phyloP scores from a whole-genome alignment of 2,797 vertebrate species.

The Sebastes dallii region DNA sequence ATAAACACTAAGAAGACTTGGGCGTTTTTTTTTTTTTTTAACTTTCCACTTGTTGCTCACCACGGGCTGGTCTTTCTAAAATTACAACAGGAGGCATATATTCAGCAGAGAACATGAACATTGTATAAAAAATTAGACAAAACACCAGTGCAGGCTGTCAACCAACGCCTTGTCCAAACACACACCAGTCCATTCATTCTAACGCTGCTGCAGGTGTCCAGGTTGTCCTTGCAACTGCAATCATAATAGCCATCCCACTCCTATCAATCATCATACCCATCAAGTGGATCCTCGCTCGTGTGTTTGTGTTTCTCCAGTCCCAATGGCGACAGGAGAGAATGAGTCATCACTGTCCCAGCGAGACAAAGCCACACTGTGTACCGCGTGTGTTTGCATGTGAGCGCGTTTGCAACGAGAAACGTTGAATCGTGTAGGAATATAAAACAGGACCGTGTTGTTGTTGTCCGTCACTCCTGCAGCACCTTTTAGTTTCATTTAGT shows the following conservation, averaged over 20 bases:
- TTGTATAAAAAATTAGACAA: background rate
- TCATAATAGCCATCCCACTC: constrained; percentile 41
- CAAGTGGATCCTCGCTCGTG: constrained; percentile 5
- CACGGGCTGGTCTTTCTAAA: background rate
- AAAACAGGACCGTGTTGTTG: background rate
- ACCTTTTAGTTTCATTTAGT: background rate
- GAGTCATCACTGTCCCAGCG: constrained; percentile 62
- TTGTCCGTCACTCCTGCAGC: background rate
- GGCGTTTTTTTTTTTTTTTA: background rate
- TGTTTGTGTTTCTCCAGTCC: constrained; percentile 41
- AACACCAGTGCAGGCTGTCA: background rate
- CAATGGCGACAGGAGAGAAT: constrained; percentile 41
- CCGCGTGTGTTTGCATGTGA: constrained; percentile 16
- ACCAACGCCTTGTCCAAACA: constrained; percentile 10
- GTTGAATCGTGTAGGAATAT: background rate
- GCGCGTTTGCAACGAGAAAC: constrained; percentile 1
- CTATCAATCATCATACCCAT: constrained; percentile 58
- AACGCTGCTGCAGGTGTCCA: constrained; percentile 19
- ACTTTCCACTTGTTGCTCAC: constrained; percentile 6
- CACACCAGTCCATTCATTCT: background rate
- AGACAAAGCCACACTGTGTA: constrained; percentile 37
- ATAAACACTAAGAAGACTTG: constrained; percentile 16
- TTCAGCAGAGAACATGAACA: background rate
- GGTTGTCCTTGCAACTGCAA: constrained; percentile 48
- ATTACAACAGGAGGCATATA: background rate